phyloP scores from a whole-genome alignment of 1,140 invertebrate species.

The Cyclargus thomasi region DNA sequence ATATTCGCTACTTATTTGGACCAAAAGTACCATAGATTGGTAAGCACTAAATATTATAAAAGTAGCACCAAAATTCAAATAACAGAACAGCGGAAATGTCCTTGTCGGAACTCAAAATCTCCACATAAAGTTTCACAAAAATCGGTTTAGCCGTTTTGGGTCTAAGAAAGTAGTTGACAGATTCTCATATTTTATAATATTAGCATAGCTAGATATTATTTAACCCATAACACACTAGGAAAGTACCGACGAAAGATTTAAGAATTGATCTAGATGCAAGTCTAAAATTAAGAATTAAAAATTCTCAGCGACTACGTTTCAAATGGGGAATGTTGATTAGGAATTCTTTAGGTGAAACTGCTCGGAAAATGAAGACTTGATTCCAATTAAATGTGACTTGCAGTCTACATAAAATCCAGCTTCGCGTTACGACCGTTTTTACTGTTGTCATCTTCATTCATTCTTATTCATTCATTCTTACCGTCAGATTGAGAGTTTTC shows the following conservation, averaged over 20 bases:
- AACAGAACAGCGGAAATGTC: too few species aligned
- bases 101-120: too few species aligned
- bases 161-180: too few species aligned
- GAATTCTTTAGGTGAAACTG: slow-evolving; percentile 13
- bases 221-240: too few species aligned
- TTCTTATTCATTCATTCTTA: not conserved
- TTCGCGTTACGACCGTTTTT: not conserved
- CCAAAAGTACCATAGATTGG: too few species aligned
- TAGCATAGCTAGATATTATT: too few species aligned
- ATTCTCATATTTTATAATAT: too few species aligned
- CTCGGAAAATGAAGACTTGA: slow-evolving; percentile 8
- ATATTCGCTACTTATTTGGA: too few species aligned
- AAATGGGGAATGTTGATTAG: slow-evolving; percentile 7
- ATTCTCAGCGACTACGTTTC: not conserved
- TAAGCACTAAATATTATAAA: too few species aligned
- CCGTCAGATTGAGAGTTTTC: not conserved
- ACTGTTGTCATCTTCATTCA: not conserved
- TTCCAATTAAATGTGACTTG: slow-evolving; percentile 4
- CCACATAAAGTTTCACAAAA: too few species aligned
- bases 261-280: not conserved
- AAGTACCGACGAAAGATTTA: not conserved
- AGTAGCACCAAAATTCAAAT: too few species aligned
- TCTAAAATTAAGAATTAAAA: slow-evolving; percentile 14
- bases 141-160: too few species aligned
- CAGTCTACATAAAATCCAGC: slow-evolving; percentile 15